Conservation (phyloP, 1,140 invertebrate genomes). For the Drosophila pectinifera region DNA sequence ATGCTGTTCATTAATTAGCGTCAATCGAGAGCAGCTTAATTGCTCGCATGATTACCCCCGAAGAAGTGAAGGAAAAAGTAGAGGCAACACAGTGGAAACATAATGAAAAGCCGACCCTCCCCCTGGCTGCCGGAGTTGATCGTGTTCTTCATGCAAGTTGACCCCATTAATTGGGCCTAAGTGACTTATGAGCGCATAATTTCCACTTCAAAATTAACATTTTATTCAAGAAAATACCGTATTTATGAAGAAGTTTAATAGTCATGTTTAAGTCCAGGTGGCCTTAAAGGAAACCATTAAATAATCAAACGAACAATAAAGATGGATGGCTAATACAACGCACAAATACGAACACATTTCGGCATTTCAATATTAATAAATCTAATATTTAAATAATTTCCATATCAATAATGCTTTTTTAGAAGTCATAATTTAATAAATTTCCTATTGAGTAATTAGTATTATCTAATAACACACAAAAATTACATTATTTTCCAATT, state of each 20-base stretch:
- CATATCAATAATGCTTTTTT: too few relatives aligned
- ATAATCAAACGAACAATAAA: not conserved
- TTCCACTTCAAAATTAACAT: not conserved
- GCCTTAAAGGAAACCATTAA: not conserved
- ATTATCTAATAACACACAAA: not conserved
- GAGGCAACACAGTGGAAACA: conserved; percentile 17
- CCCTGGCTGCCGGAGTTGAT: conserved; percentile 2
- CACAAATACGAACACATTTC: too few relatives aligned
- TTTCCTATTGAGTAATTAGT: not conserved
- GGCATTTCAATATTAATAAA: too few relatives aligned
- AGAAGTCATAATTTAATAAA: not conserved
- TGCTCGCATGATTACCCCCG: conserved; percentile 62
- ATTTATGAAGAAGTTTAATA: too few relatives aligned
- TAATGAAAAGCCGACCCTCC: conserved; percentile 14
- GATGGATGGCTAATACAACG: not conserved
- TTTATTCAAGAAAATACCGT: not conserved
- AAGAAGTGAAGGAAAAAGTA: conserved; percentile 20
- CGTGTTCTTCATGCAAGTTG: conserved; percentile 7
- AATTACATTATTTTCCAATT: too few relatives aligned
- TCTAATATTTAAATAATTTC: not conserved
- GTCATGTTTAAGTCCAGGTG: too few relatives aligned
- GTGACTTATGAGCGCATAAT: conserved; percentile 6
- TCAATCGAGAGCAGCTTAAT: conserved; percentile 65
- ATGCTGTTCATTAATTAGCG: conserved; percentile 72
- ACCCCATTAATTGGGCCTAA: conserved; percentile 27